Evolutionary conservation across 2,113 vertebrate species (phyloP), one percentile per base, ranked within the genome.

Genomic region (Tachuris rubrigastra): DNA sequence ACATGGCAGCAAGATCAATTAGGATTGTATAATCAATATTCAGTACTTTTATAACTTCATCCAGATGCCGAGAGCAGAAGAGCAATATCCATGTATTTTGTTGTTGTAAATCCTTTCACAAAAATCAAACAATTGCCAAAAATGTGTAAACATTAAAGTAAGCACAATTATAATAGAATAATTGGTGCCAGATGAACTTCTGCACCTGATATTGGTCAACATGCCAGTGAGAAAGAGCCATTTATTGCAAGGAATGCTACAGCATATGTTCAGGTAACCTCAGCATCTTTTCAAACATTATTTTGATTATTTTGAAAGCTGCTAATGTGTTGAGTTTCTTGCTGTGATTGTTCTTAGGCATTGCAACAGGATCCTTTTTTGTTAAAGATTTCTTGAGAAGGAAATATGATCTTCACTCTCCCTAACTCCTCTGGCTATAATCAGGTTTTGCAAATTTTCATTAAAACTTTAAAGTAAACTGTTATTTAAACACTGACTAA

Each of bases 101-200:
- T 88, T 80, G 25, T 77, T 88, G 65, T 91, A 84, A 95, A 81
- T 90, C 33, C 41, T 95, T 94, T 71, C 85, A 49, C 60, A 80
- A 90, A 84, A 78, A 81, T 67, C 3, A 0, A 89, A 74, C 35
- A 53, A 27, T 72, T 93, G 91, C 79, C 85, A 94, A 81, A 75
- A 75, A 86, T 68, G 56, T 90, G 86, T 75, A 90, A 92, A 83
- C 37, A 35, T 86, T 76, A 55, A 92, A 90, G 76, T 83, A 66
- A 93, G 79, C 65, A 41, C 66, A 81, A 75, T 86, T 53, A 52
- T 35, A 88, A 77, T 35, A 63, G 39, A 65, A 39, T 87, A 94
- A 90, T 86, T 87, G 73, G 87, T 90, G n/a, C 65, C 92, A 94
- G 76, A 33, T 88, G 75, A 52, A 59, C 33, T 92, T 87, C 71